These are phyloP conservation scores for Ovibos moschatus DNA, from an alignment of 2,113 vertebrate species.

Conservation along the genomic window DNA sequence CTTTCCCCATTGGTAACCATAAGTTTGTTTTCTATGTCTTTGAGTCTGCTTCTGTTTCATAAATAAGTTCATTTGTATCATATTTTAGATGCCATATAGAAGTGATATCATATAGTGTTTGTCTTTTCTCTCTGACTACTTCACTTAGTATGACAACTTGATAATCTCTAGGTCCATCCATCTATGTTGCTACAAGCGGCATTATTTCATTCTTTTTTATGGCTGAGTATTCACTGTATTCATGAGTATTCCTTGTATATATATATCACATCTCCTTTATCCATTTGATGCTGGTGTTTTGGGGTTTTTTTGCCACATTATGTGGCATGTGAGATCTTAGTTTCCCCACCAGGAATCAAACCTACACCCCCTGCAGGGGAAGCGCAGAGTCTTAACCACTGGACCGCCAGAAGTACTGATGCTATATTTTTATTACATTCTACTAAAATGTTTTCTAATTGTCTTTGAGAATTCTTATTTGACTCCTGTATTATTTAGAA, in stretches of 20 bases:
- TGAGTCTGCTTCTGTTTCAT: background rate
- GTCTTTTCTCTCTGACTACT: background rate
- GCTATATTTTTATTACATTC: background rate
- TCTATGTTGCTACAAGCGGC: background rate
- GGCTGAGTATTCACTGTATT: background rate
- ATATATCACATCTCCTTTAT: background rate
- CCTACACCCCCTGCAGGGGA: background rate
- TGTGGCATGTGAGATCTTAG: background rate
- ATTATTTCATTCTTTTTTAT: background rate
- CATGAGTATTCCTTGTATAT: background rate
- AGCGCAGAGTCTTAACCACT: background rate
- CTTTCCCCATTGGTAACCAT: background rate
- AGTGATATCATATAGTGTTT: background rate
- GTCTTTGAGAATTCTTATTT: background rate
- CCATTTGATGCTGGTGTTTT: background rate
- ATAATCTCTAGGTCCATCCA: background rate
- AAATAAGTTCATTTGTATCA: background rate
- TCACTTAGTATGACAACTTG: background rate
- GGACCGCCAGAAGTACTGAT: background rate
- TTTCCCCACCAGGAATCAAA: background rate
- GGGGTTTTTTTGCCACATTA: background rate
- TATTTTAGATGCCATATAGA: background rate
- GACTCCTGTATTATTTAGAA: background rate
- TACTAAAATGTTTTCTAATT: background rate
- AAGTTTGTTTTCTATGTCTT: background rate